phyloP scores from a whole-genome alignment of 2,888 invertebrate species.

The Athalia rosae region DNA sequence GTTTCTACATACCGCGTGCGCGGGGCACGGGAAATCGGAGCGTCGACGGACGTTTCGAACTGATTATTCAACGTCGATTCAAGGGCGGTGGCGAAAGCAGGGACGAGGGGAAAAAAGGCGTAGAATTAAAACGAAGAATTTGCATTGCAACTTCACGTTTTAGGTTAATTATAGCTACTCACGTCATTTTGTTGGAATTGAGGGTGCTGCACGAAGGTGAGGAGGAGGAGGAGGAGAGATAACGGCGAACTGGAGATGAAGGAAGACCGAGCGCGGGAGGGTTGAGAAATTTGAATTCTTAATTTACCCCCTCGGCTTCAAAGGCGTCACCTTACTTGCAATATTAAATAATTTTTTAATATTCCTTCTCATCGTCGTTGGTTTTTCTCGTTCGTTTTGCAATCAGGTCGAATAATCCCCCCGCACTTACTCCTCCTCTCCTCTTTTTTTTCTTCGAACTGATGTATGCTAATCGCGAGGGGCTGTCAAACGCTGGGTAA shows the following conservation, averaged over 20 bases:
- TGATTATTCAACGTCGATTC: background rate
- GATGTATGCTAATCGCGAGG: too few relatives aligned
- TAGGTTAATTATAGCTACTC: too few relatives aligned
- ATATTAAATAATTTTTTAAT: background rate
- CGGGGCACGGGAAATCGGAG: slow-evolving; percentile 12
- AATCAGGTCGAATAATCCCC: too few relatives aligned
- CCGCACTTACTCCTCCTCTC: too few relatives aligned
- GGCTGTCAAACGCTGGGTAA: too few relatives aligned
- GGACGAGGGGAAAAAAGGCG: background rate
- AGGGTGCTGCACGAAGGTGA: too few relatives aligned
- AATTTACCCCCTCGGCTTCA: slow-evolving; percentile 9
- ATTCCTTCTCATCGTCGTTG: background rate
- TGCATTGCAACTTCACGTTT: too few relatives aligned
- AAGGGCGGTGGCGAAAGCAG: too few relatives aligned
- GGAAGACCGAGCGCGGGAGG: background rate
- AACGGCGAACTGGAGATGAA: background rate
- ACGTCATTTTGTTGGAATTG: too few relatives aligned
- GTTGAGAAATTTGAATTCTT: slow-evolving; percentile 15
- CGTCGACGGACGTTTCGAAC: slow-evolving; percentile 25
- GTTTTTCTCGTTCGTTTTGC: too few relatives aligned
- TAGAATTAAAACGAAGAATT: too few relatives aligned
- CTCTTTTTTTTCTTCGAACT: too few relatives aligned
- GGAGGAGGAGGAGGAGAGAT: background rate
- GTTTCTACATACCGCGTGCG: background rate
- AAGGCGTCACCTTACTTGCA: slow-evolving; percentile 14